Evolutionary conservation across 2,888 invertebrate species (phyloP).

Genomic region (Argynnis bischoffii): DNA sequence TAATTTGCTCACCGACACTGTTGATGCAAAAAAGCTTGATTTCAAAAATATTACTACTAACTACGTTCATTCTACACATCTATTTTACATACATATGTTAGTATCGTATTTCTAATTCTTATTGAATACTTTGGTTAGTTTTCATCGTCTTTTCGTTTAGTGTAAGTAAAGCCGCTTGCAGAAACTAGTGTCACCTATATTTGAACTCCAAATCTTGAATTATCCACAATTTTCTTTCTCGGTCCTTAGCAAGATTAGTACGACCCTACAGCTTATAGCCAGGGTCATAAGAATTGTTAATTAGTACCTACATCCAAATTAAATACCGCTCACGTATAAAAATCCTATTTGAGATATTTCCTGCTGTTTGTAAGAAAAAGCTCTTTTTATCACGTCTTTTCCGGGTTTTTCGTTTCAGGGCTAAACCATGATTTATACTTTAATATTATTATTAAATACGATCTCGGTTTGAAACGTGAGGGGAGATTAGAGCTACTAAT

Average conservation of each 20-base stretch:
- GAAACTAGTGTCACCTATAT: no score
- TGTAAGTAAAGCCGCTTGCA: no score
- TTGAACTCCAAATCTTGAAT: no score
- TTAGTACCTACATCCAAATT: conserved; percentile 76
- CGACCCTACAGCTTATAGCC: conserved; percentile 59
- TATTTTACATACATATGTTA: no score
- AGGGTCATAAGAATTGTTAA: conserved; percentile 77
- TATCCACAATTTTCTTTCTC: conserved; percentile 7
- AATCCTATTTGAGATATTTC: conserved; percentile 49
- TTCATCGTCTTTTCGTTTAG: no score
- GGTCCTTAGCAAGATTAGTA: conserved; percentile 57
- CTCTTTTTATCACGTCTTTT: conserved; percentile 22
- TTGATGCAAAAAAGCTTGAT: conserved; percentile 40
- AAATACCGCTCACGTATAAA: conserved; percentile 67
- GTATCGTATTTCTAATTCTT: no score
- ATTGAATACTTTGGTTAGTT: no score
- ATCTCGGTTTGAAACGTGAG: conserved; percentile 12
- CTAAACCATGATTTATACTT: conserved; percentile 18
- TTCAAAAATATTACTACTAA: no score
- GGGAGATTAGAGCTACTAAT: conserved; percentile 16
- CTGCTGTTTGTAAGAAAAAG: conserved; percentile 40
- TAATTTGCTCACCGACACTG: conserved; percentile 65
- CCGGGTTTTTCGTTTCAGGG: conserved; percentile 2
- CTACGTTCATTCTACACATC: no score
- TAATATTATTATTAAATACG: conserved; percentile 21